phyloP scores from a whole-genome alignment of 2,797 vertebrate species.

The Mormyrops attenuatus region DNA sequence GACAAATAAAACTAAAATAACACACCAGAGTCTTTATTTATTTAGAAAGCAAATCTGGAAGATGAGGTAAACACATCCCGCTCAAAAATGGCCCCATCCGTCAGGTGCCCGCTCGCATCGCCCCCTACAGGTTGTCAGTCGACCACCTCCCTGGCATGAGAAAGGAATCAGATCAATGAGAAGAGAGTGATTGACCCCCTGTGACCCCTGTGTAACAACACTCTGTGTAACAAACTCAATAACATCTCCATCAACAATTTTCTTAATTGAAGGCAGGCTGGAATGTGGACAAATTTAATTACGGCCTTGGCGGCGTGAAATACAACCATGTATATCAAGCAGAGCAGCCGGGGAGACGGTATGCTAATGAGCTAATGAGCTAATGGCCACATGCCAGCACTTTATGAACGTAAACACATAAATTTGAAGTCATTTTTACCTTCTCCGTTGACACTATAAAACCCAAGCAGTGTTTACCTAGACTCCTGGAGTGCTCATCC shows the following conservation, averaged over 20 bases:
- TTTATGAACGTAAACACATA: neutral
- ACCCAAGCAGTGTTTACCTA: neutral
- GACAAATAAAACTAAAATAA: neutral
- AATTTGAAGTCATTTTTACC: neutral
- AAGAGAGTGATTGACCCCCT: neutral
- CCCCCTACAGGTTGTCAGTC: neutral
- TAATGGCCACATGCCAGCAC: neutral
- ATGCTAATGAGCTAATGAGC: conserved; percentile 3
- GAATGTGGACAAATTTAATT: conserved; percentile 5
- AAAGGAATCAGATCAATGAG: neutral
- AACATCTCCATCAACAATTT: conserved; percentile 12
- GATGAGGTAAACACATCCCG: neutral
- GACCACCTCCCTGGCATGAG: neutral
- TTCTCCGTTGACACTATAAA: neutral
- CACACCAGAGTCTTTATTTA: neutral
- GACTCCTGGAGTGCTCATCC: neutral
- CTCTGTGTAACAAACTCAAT: conserved; percentile 7
- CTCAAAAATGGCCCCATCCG: neutral
- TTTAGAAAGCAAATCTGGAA: neutral
- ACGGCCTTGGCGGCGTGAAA: neutral
- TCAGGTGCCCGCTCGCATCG: neutral
- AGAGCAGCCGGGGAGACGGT: neutral
- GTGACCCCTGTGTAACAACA: neutral
- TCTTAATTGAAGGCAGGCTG: neutral
- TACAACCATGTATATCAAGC: neutral